Base-by-base conservation (phyloP, 1,140 invertebrate species). In the Drosophila aff. region DNA sequence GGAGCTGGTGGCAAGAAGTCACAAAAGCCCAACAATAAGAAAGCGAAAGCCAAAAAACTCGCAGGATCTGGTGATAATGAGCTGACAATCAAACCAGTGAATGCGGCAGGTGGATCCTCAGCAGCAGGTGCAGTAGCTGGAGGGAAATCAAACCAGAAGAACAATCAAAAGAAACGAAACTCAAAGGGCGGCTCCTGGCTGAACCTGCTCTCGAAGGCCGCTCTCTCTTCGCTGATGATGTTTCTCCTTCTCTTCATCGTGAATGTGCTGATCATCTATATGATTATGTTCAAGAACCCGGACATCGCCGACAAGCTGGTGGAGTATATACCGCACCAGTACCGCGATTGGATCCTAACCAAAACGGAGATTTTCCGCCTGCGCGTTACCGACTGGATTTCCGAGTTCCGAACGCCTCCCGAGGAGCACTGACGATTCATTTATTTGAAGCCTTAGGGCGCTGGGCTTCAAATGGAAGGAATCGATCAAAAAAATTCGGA, bases 361-460 rank as follows among this genome's bases (percentile, higher is more conserved):
- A 92, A 92, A 60, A 89, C 92, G 21, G 92, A 92, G 69, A 81
- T 92, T 57, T 92, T 92, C 64, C 89, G 91, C 3, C 50, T 92
- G 21, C 87, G 78, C 21, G 90, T 92, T 1, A 86, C 92, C 73
- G 92, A 92, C 55, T 92, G 90, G 91, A 92, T 92, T 55, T 89
- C 90, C 0, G 79, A 92, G 60, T 92, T 92, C 57, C 86, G 90
- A 31, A 92, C 92, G n/a, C 83, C 92, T 1, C 91, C 91, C 0
- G 89, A 91, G 63, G 91, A 92, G 61, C 82, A 92, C 91, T 92
- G 91, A 92, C 91, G 91, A 57, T 92, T 92, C 76, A 92, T 92
- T 79, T 92, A 92, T 91, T 92, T 92, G 89, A 92, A 92, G 89
- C 91, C 89, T 50, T 92, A 92, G 41, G 50, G 71, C 73, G 85